phyloP scores from a whole-genome alignment of 2,888 invertebrate species.

The Caenorhabditis macrosperma region DNA sequence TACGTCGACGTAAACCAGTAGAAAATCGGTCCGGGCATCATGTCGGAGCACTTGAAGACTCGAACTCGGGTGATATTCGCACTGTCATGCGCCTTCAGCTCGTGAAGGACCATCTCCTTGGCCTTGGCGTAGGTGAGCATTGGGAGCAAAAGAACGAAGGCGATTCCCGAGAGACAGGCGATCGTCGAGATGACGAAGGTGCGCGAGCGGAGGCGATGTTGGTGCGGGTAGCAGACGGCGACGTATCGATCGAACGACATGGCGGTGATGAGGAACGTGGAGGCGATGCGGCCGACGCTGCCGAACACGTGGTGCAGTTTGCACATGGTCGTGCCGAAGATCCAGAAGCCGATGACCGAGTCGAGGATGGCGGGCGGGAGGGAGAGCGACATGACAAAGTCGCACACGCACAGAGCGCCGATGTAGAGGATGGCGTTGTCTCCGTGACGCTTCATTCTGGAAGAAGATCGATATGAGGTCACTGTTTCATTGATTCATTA shows the following conservation, averaged over 20 bases:
- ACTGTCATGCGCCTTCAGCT: conserved; percentile 61
- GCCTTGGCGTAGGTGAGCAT: conserved; percentile 75
- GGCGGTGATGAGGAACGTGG: conserved; percentile 79
- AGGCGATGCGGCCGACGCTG: conserved; percentile 76
- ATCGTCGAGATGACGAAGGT: conserved; percentile 75
- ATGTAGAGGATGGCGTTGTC: conserved; percentile 78
- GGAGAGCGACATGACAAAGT: conserved; percentile 77
- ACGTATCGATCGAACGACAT: conserved; percentile 79
- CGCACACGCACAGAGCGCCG: conserved; percentile 75
- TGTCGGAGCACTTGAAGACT: conserved; percentile 75
- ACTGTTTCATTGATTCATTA: too few relatives aligned
- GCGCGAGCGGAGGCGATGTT: conserved; percentile 68
- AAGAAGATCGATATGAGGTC: neutral
- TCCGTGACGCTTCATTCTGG: conserved; percentile 60
- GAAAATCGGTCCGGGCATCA: conserved; percentile 76
- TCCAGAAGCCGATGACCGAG: conserved; percentile 78
- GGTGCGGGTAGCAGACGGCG: conserved; percentile 78
- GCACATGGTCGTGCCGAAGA: conserved; percentile 77
- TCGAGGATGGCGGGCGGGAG: conserved; percentile 79
- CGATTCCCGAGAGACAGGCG: conserved; percentile 70
- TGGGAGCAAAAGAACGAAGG: conserved; percentile 76
- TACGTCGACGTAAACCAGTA: conserved; percentile 77
- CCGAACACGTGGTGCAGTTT: conserved; percentile 77
- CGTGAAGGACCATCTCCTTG: conserved; percentile 66
- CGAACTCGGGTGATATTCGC: conserved; percentile 76